Evolutionary conservation across 2,797 vertebrate species (phyloP).

Genomic region (Triplophysa bombifrons): DNA sequence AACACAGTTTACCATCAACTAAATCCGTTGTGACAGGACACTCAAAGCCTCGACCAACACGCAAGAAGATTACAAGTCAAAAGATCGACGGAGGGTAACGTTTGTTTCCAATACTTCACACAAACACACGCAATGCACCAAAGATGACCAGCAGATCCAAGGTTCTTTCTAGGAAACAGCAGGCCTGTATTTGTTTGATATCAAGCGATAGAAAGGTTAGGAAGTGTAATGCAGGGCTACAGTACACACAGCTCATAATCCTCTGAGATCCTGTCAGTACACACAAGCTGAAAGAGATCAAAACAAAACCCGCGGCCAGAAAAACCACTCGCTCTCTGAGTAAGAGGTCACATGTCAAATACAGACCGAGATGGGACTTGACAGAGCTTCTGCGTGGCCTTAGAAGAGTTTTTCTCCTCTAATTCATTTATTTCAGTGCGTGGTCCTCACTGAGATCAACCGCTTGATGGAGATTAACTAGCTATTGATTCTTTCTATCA

Average conservation of each 20-base stretch:
- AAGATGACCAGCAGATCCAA: background rate
- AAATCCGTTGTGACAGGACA: slow-evolving; percentile 52
- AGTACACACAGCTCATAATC: slow-evolving; percentile 47
- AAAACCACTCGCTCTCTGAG: slow-evolving; percentile 38
- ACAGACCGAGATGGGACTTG: slow-evolving; percentile 34
- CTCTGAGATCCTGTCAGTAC: slow-evolving; percentile 56
- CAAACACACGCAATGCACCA: background rate
- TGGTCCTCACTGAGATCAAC: background rate
- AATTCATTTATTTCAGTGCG: background rate
- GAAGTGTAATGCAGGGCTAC: background rate
- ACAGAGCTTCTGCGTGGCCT: slow-evolving; percentile 40
- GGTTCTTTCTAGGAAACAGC: slow-evolving; percentile 35
- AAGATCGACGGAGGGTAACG: background rate
- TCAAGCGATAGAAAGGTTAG: slow-evolving; percentile 34
- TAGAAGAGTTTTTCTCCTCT: slow-evolving; percentile 20
- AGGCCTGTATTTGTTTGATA: slow-evolving; percentile 29
- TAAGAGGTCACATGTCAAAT: slow-evolving; percentile 31
- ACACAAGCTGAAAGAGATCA: slow-evolving; percentile 57
- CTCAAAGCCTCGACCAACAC: slow-evolving; percentile 34
- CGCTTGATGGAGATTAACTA: background rate
- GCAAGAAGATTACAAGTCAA: slow-evolving; percentile 26
- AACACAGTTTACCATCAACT: slow-evolving; percentile 47
- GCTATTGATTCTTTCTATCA: background rate
- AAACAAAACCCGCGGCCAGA: slow-evolving; percentile 60
- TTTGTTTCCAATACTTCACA: background rate